Percentiles rank a stretch among this genome's conserved stretches.
Conservation (phyloP, 37 sponge, comb jelly and placozoan species). For the Ephydatia muelleri region DNA sequence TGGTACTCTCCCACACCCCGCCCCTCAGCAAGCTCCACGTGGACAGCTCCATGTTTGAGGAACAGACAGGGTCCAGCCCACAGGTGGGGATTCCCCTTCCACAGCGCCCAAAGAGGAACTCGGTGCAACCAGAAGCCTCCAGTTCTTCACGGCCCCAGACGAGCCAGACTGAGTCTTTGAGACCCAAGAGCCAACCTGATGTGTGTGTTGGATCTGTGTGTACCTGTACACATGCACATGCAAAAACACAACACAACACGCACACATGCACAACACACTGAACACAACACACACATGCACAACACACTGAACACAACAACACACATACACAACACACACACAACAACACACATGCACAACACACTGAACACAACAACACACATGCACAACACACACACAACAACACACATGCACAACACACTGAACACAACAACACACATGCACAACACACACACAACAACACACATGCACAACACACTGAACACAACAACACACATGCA, state of each 20-base stretch:
- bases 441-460: constrained; percentile 5
- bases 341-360: background rate
- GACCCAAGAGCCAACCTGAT: background rate
- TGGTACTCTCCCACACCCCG: background rate
- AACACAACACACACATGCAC: background rate
- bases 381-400: background rate
- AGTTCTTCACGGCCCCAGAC: background rate
- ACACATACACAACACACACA: background rate
- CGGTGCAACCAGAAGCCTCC: background rate
- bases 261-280: background rate
- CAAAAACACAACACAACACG: background rate
- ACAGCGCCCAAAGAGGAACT: background rate
- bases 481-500: background rate
- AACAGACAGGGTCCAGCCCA: background rate
- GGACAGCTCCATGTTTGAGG: background rate
- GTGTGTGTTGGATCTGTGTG: too few species aligned
- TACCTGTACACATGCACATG: background rate
- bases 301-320: background rate
- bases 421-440: too few species aligned
- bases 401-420: background rate
- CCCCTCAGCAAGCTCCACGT: background rate
- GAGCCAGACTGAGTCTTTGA: background rate
- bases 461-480: background rate
- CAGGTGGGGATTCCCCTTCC: background rate
- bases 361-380: background rate